Evolutionary conservation across 1,140 invertebrate genomes (phyloP).

Genomic region (Diabrotica undecimpunctata): DNA sequence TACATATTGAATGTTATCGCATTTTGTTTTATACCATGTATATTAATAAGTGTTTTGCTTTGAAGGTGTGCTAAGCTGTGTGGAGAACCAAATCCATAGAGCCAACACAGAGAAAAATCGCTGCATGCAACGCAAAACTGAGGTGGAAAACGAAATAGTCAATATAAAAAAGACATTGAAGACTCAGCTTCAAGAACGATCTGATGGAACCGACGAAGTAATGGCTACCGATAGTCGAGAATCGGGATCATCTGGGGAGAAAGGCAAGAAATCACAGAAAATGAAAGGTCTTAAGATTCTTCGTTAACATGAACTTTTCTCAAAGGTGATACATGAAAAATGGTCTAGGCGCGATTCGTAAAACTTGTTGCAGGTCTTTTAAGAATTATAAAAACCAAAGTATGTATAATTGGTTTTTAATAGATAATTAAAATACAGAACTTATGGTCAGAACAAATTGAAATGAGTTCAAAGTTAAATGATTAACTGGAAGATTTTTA

Average conservation of each 20-base stretch:
- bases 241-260: slow-evolving; percentile 49
- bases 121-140: slow-evolving; percentile 74
- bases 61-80: slow-evolving; percentile 70
- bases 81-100: slow-evolving; percentile 83
- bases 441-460: too few relatives aligned
- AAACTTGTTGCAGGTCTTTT: too few relatives aligned
- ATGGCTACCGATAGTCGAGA: slow-evolving; percentile 55
- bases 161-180: slow-evolving; percentile 82
- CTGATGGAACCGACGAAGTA: slow-evolving; percentile 59
- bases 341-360: slow-evolving; percentile 13
- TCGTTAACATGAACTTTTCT: slow-evolving; percentile 31
- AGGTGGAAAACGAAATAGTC: slow-evolving; percentile 78
- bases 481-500: too few relatives aligned
- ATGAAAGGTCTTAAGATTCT: slow-evolving; percentile 46
- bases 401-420: too few relatives aligned
- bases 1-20: too few relatives aligned
- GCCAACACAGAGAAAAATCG: slow-evolving; percentile 84
- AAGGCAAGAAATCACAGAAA: slow-evolving; percentile 51
- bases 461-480: too few relatives aligned
- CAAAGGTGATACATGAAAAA: slow-evolving; percentile 16
- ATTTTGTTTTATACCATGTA: too few relatives aligned
- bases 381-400: too few relatives aligned
- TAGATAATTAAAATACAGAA: too few relatives aligned
- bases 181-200: slow-evolving; percentile 65
- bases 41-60: too few relatives aligned